Percentiles rank a stretch among this genome's conserved stretches.
Conservation (phyloP, 2,113 vertebrate species). For the Porphyrio hochstetteri region DNA sequence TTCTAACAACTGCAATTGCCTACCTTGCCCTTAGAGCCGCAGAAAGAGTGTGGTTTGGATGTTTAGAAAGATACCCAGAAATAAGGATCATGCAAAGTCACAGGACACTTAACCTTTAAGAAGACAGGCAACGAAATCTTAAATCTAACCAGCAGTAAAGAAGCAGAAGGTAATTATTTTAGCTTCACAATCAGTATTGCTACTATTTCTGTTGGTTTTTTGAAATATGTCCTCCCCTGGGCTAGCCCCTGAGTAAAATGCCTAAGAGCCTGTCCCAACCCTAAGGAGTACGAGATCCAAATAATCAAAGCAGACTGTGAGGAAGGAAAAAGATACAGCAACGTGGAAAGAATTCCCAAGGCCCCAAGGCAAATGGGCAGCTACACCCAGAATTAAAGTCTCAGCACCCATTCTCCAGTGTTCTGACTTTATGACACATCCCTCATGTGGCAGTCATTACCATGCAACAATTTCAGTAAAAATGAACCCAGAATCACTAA, state of each 20-base stretch:
- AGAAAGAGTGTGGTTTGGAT: not conserved
- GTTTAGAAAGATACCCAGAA: not conserved
- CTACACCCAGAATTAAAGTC: not conserved
- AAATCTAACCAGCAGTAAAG: not conserved
- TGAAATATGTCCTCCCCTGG: not conserved
- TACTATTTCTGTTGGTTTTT: not conserved
- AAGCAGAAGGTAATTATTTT: not conserved
- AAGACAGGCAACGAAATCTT: not conserved
- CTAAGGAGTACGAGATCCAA: not conserved
- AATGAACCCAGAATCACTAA: not conserved
- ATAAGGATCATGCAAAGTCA: not conserved
- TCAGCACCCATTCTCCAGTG: no score
- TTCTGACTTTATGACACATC: not conserved
- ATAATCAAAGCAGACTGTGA: not conserved
- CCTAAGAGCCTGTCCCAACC: not conserved
- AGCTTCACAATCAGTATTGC: not conserved
- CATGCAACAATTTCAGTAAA: not conserved
- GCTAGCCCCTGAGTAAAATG: not conserved
- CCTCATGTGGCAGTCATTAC: not conserved
- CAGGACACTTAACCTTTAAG: not conserved
- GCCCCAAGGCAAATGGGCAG: not conserved
- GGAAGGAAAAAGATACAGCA: not conserved
- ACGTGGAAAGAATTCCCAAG: not conserved
- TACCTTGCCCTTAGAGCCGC: not conserved
- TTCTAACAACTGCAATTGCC: not conserved